phyloP scores from a whole-genome alignment of 2,113 vertebrate genomes.

The Micronisus gabar region DNA sequence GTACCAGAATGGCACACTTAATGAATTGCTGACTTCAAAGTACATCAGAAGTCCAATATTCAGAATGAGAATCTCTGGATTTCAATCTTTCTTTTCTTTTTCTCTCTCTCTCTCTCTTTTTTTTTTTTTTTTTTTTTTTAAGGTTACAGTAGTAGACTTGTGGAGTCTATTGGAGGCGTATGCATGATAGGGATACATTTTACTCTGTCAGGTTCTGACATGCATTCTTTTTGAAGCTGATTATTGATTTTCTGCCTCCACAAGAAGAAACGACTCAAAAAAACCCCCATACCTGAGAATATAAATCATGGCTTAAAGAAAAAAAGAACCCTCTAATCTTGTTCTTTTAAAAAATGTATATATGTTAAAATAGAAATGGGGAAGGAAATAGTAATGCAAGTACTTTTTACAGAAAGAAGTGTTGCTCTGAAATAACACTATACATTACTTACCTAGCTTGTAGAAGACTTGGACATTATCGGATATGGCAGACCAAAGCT shows the following conservation, averaged over 20 bases:
- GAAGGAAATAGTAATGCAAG: background rate
- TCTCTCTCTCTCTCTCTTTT: too few relatives aligned
- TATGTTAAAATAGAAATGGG: background rate
- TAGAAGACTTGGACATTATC: background rate
- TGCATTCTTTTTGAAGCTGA: background rate
- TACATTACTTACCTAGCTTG: background rate
- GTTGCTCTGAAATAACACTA: background rate
- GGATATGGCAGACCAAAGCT: background rate
- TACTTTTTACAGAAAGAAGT: background rate
- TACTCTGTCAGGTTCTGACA: background rate
- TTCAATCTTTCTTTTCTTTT: background rate
- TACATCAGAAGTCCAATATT: background rate
- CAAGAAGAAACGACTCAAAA: background rate
- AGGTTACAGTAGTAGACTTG: background rate
- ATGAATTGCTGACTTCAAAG: background rate
- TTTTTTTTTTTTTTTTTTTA: background rate
- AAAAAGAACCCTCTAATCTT: background rate
- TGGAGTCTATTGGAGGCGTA: background rate
- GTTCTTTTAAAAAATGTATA: background rate
- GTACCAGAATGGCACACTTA: background rate
- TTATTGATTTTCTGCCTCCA: constrained; percentile 19
- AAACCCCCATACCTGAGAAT: background rate
- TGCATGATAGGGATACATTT: background rate
- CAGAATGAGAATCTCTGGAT: background rate
- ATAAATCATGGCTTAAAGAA: background rate